Evolutionary conservation across 2,797 vertebrate species (phyloP), one percentile per base, ranked within the genome.

Genomic region (Masticophis lateralis): DNA sequence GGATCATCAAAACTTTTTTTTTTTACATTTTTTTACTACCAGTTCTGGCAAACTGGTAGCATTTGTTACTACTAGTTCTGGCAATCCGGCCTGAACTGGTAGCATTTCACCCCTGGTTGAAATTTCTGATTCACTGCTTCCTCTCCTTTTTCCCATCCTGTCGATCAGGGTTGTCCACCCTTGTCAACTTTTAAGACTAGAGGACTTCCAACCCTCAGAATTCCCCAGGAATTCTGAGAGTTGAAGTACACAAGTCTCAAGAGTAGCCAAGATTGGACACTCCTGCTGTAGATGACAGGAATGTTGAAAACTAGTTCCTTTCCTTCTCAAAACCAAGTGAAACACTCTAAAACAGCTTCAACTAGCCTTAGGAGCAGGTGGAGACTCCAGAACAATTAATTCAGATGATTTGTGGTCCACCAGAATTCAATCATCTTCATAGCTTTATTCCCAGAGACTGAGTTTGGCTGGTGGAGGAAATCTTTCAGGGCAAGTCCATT

Each of bases 1-100:
- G 1, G 51, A 10, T 0, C 51, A 0, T 53, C 1, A 0, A 9
- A 53, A 53, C 8, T 51, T 53, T 10, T 53, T 53, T 47, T 51
- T 51, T 51, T 51, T 51, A 51, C 47, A 51, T 51, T 51, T 53
- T 53, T 53, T 53, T 53, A 53, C 51, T 53, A 53, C 51, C 51
- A 1, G 51, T 53, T 53, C 9, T 2, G 51, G 51, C 51, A 0
- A 53, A 53, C 51, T 10, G 51, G 51, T 53, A 53, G 51, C 51
- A 53, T 53, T 53, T 53, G 51, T 53, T 53, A 53, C 51, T 53
- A 53, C 51, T 8, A 8, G 9, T 53, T 51, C 51, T 9, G 51
- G 51, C 51, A 9, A 51, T 51, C 51, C 8, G 8, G 51, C 1
- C 51, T 7, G 1, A 51, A 7, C 51, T 7, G 51, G 51, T 51